A percentile compares a stretch with the other conserved stretches of the same genome.
Conservation (phyloP, 2,888 invertebrate species). For the Ryuthela nishihirai region DNA sequence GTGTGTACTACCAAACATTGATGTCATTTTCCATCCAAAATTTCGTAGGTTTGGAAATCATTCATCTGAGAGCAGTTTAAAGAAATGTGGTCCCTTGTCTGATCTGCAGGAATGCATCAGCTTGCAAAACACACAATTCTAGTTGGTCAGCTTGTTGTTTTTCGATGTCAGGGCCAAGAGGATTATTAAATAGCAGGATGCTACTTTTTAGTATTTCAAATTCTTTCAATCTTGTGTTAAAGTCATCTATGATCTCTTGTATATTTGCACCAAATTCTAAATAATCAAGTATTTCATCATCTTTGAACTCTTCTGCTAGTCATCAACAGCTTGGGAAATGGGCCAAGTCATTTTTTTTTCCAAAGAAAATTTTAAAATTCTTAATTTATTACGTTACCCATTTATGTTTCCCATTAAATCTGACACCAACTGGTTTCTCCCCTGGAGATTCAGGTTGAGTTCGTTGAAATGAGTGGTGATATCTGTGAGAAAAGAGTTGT, state of each 20-base stretch:
- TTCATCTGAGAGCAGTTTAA: too few species aligned
- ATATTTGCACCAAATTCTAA: background rate
- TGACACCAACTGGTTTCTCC: slow-evolving; percentile 4
- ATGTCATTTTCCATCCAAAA: too few species aligned
- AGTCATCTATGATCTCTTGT: background rate
- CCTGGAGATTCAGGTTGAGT: slow-evolving; percentile 4
- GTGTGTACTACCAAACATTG: too few species aligned
- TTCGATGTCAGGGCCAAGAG: too few species aligned
- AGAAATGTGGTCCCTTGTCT: too few species aligned
- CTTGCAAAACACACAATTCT: too few species aligned
- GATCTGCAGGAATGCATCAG: too few species aligned
- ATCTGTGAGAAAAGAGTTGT: background rate
- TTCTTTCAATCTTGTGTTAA: background rate
- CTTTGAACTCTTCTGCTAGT: background rate
- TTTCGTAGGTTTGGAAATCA: too few species aligned
- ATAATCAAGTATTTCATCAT: slow-evolving; percentile 1
- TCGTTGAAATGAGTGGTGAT: background rate
- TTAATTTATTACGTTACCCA: slow-evolving; percentile 1
- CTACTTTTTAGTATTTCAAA: background rate
- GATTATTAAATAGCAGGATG: background rate
- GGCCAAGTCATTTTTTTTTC: background rate
- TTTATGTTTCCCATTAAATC: slow-evolving; percentile 5
- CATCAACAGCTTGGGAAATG: background rate
- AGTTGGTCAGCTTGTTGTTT: too few species aligned
- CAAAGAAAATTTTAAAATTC: slow-evolving; percentile 1